These are phyloP conservation scores for Apantesis nais DNA, from an alignment of 2,888 invertebrate species.

Conservation along the genomic window DNA sequence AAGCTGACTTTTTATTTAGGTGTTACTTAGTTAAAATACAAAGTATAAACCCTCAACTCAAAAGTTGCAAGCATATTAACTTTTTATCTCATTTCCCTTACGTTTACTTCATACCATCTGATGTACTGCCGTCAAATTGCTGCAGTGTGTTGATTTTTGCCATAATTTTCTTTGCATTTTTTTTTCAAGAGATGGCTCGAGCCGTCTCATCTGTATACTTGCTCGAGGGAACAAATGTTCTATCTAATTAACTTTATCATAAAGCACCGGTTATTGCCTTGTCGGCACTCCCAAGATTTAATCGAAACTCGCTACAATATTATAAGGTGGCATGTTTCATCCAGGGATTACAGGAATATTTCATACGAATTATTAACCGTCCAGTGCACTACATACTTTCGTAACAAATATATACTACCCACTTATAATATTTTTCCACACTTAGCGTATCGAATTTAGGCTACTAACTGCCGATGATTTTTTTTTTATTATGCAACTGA, in stretches of 20 bases:
- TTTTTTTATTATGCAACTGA: too few species aligned
- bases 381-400: background rate
- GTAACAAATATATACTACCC: background rate
- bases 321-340: slow-evolving; percentile 56
- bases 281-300: slow-evolving; percentile 67
- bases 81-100: background rate
- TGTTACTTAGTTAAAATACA: too few species aligned
- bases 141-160: slow-evolving; percentile 57
- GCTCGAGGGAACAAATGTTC: slow-evolving; percentile 81
- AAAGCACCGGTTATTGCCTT: slow-evolving; percentile 78
- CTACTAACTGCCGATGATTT: too few species aligned
- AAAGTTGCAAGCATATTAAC: background rate
- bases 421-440: too few species aligned
- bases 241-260: slow-evolving; percentile 84
- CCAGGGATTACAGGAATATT: slow-evolving; percentile 33
- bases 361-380: slow-evolving; percentile 4
- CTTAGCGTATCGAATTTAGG: too few species aligned
- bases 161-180: slow-evolving; percentile 58
- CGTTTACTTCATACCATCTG: slow-evolving; percentile 26
- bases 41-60: background rate
- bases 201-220: slow-evolving; percentile 71
- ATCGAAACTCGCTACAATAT: slow-evolving; percentile 67
- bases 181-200: slow-evolving; percentile 55
- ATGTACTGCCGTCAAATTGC: slow-evolving; percentile 38
- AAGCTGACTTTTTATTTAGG: too few species aligned